A percentile compares a stretch with the other conserved stretches of the same genome.
phyloP scores from a whole-genome alignment of 2,113 vertebrate species.

The Bagarius yarrelli region DNA sequence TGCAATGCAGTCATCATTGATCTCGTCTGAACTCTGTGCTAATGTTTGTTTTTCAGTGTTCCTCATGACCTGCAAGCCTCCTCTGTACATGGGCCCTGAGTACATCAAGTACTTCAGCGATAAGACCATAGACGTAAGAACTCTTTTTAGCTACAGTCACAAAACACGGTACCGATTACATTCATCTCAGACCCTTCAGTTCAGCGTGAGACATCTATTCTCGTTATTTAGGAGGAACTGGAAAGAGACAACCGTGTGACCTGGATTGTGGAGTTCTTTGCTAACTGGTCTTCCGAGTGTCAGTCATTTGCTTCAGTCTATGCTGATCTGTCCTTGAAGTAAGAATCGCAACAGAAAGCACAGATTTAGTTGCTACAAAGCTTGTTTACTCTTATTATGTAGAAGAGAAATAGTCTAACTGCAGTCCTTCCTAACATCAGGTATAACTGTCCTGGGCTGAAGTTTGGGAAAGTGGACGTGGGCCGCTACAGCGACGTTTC shows the following conservation, averaged over 20 bases:
- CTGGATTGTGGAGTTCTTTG: conserved; percentile 93
- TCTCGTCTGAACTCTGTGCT: background rate
- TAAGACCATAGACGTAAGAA: conserved; percentile 90
- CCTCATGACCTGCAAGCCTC: conserved; percentile 93
- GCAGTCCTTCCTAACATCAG: conserved; percentile 57
- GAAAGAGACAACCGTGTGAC: conserved; percentile 82
- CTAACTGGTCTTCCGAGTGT: conserved; percentile 95
- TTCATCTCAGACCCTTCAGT: background rate
- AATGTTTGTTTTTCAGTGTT: conserved; percentile 73
- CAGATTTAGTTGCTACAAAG: too few relatives aligned
- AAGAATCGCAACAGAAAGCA: conserved; percentile 47
- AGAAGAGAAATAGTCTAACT: background rate
- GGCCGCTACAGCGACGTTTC: conserved; percentile 89
- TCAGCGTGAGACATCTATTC: background rate
- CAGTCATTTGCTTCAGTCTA: conserved; percentile 94
- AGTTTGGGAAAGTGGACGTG: conserved; percentile 92
- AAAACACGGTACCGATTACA: too few relatives aligned
- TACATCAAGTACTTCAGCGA: conserved; percentile 96
- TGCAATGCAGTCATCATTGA: background rate
- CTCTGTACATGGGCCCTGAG: conserved; percentile 92
- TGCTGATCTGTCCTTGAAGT: conserved; percentile 92
- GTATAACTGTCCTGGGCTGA: conserved; percentile 88
- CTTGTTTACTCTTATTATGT: background rate
- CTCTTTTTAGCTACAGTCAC: background rate
- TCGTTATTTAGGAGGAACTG: conserved; percentile 82